These are phyloP conservation scores for Temnothorax rugatulus DNA, from an alignment of 2,888 invertebrate species.

Conservation along the genomic window DNA sequence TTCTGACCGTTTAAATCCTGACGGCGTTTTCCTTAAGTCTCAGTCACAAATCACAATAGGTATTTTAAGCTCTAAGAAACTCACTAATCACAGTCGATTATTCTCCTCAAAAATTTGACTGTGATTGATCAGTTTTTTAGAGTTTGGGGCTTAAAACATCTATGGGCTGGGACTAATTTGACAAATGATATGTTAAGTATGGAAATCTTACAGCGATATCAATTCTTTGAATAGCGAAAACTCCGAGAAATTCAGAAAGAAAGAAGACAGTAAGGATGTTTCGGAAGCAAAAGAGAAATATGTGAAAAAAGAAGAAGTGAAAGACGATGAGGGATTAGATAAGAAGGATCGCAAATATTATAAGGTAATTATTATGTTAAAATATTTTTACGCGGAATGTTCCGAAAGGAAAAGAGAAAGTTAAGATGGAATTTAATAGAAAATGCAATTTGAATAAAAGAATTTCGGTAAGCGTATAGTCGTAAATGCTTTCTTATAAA, in stretches of 20 bases:
- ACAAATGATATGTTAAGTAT: background rate
- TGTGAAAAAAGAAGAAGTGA: constrained; percentile 87
- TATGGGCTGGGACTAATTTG: too few relatives aligned
- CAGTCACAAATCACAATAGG: too few relatives aligned
- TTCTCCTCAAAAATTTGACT: too few relatives aligned
- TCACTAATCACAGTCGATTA: too few relatives aligned
- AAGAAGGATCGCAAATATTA: constrained; percentile 88
- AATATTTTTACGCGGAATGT: background rate
- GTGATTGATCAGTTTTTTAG: too few relatives aligned
- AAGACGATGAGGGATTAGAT: constrained; percentile 86
- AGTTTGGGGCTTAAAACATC: too few relatives aligned
- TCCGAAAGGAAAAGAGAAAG: background rate
- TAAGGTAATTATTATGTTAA: constrained; percentile 86
- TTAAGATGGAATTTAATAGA: background rate
- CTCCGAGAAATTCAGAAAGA: constrained; percentile 82
- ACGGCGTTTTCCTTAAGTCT: too few relatives aligned
- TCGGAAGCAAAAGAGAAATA: constrained; percentile 87
- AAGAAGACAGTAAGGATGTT: constrained; percentile 84
- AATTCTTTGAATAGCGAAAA: constrained; percentile 76
- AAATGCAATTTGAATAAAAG: background rate
- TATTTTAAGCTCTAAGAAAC: too few relatives aligned
- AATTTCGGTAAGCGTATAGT: background rate
- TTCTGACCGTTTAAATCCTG: too few relatives aligned
- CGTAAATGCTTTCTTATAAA: background rate
- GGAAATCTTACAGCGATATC: constrained; percentile 13